phyloP scores from a whole-genome alignment of 2,888 invertebrate genomes.

The Platycheirus rosarum region DNA sequence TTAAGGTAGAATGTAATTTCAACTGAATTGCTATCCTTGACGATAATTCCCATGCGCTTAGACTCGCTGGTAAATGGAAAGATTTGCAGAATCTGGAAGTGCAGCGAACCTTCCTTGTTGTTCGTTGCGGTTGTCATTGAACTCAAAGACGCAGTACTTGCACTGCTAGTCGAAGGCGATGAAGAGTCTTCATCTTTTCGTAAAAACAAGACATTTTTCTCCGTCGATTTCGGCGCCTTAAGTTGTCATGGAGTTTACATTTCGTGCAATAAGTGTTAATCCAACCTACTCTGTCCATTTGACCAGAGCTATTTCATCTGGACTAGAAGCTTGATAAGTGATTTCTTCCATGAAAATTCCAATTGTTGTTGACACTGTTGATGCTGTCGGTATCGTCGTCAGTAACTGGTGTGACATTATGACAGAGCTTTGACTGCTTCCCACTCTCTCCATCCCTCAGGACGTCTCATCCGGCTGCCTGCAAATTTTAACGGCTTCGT shows the following conservation, averaged over 20 bases:
- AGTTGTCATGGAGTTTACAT: slow-evolving; percentile 85
- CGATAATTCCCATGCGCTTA: slow-evolving; percentile 96
- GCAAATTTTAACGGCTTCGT: slow-evolving; percentile 77
- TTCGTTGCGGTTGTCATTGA: slow-evolving; percentile 75
- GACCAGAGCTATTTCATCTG: slow-evolving; percentile 96
- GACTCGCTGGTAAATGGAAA: slow-evolving; percentile 96
- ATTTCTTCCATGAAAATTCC: slow-evolving; percentile 79
- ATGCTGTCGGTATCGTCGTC: slow-evolving; percentile 84
- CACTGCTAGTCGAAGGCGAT: slow-evolving; percentile 75
- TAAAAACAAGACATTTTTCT: slow-evolving; percentile 29
- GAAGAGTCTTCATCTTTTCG: slow-evolving; percentile 54
- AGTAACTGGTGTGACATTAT: slow-evolving; percentile 99
- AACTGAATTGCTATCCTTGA: slow-evolving; percentile 90
- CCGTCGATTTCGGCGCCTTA: slow-evolving; percentile 75
- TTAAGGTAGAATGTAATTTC: slow-evolving; percentile 98
- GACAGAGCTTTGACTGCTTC: slow-evolving; percentile 98
- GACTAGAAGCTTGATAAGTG: slow-evolving; percentile 91
- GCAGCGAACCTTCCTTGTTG: slow-evolving; percentile 84
- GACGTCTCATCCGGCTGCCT: slow-evolving; percentile 84
- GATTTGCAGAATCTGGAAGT: slow-evolving; percentile 89
- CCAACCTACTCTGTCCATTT: slow-evolving; percentile 94
- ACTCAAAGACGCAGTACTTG: slow-evolving; percentile 83
- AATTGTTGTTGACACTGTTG: slow-evolving; percentile 66
- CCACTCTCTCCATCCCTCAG: slow-evolving; percentile 90
- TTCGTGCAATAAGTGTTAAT: slow-evolving; percentile 85